Evolutionary conservation across 2,888 invertebrate species (phyloP), one percentile per base, ranked within the genome.

Genomic region (Ecliptopera silaceata): DNA sequence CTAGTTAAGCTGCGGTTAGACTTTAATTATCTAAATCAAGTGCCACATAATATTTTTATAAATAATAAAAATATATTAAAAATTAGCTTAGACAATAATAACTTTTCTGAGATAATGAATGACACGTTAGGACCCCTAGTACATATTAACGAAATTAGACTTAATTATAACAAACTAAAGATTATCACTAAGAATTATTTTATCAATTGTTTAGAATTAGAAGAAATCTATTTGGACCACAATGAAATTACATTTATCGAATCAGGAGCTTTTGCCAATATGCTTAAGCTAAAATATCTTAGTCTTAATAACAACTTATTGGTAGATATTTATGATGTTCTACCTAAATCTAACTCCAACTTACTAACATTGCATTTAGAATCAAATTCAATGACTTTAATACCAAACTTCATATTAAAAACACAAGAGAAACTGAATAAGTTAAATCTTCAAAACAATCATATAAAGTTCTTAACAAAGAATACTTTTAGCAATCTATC

Each of bases 191-290:
- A 95, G 63, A 94, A 95, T 13, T 95, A 96, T 22, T 97, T 98
- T 75, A 94, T 95, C 63, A 95, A 96, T 3, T 84, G 96, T 63
- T 94, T 95, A 0, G 93, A 94, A 46, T 84, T 97, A 44, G 92
- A 96, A 70, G 97, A 97, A 80, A 87, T 98, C 59, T 96, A 97
- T 85, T 91, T 97, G 59, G 96, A 97, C 80, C 96, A 97, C 82
- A 98, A 98, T 85, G 93, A 93, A 66, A 96, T 98, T 61, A 94
- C 94, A 54, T 93, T 94, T 58, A 96, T 98, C 74, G 96, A 97
- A 72, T 93, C 95, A 13, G 96, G 95, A 17, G 94, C 96, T 4
- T 95, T 98, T 77, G 91, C 93, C 36, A 93, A 94, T 17, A 89
- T 97, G 74, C 93, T 92, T 68, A 94, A 93, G 71, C 92, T 98